A percentile compares a stretch with the other conserved stretches of the same genome.
Evolutionary conservation across 2,797 vertebrate species (phyloP).

Genomic region (Psittacula derbiana): DNA sequence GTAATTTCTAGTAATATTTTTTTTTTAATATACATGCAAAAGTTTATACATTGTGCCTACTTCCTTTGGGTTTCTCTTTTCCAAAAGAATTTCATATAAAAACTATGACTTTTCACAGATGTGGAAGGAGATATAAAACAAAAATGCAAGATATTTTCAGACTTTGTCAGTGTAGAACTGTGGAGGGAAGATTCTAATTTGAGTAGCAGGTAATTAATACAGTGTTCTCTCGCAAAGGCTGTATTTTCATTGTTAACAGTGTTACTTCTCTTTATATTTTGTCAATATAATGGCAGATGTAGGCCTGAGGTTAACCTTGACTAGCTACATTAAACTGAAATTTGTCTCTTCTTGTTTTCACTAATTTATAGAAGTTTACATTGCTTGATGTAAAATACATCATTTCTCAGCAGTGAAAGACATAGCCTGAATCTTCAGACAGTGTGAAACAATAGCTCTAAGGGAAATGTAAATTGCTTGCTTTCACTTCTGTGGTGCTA

Average conservation of each 20-base stretch:
- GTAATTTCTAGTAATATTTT: not conserved
- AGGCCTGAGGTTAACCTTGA: conserved; percentile 2
- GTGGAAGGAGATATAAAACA: not conserved
- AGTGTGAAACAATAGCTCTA: conserved; percentile 69
- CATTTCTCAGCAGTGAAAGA: conserved; percentile 48
- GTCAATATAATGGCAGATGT: not conserved
- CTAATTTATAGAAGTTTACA: conserved; percentile 58
- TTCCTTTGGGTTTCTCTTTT: not conserved
- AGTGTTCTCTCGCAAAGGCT: not conserved
- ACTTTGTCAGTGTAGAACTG: not conserved
- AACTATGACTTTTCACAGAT: not conserved
- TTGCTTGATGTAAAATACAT: conserved; percentile 49
- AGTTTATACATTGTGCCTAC: not conserved
- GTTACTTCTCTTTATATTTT: not conserved
- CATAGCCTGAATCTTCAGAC: conserved; percentile 45
- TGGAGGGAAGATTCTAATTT: not conserved
- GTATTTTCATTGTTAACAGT: not conserved
- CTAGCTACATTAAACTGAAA: not conserved
- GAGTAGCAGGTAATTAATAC: not conserved
- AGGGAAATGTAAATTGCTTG: conserved; percentile 62
- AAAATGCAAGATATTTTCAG: not conserved
- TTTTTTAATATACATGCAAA: not conserved
- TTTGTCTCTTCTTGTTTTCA: conserved; percentile 34
- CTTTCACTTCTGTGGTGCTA: conserved; percentile 53
- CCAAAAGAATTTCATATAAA: not conserved